These are phyloP conservation scores for Arctocebus calabarensis DNA, from an alignment of 2,797 vertebrate genomes.

Conservation along the genomic window DNA sequence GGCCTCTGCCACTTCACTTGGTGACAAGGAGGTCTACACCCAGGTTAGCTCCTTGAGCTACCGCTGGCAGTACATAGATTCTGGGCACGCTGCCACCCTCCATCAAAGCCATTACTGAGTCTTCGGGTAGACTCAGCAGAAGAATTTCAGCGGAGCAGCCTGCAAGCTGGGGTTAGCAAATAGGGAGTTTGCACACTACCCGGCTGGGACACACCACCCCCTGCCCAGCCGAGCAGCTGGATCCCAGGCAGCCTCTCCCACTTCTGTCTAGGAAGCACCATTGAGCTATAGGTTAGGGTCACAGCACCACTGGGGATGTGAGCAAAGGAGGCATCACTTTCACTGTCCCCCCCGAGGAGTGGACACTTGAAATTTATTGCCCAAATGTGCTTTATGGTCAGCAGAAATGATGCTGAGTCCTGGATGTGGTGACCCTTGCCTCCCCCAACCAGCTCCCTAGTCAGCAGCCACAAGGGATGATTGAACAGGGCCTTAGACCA, in stretches of 20 bases:
- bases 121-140: slow-evolving; percentile 74
- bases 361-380: neutral
- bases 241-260: no score
- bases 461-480: neutral
- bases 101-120: slow-evolving; percentile 51
- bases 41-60: neutral
- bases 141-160: slow-evolving; percentile 58
- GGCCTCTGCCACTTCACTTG: neutral
- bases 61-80: neutral
- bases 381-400: neutral
- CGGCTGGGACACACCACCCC: fast-evolving
- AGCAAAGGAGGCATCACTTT: neutral
- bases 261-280: no score
- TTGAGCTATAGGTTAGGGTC: no score
- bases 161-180: neutral
- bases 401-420: no score
- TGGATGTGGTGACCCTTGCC: neutral
- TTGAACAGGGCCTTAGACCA: fast-evolving
- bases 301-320: neutral
- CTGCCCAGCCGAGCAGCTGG: fast-evolving
- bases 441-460: neutral
- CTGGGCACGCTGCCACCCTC: slow-evolving; percentile 64
- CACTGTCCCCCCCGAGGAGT: neutral
- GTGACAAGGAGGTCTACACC: fast-evolving
- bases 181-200: fast-evolving